A percentile compares a stretch with the other conserved stretches of the same genome.
These are phyloP conservation scores for Frankliniella intonsa DNA, from an alignment of 2,888 invertebrate genomes.

Conservation along the genomic window DNA sequence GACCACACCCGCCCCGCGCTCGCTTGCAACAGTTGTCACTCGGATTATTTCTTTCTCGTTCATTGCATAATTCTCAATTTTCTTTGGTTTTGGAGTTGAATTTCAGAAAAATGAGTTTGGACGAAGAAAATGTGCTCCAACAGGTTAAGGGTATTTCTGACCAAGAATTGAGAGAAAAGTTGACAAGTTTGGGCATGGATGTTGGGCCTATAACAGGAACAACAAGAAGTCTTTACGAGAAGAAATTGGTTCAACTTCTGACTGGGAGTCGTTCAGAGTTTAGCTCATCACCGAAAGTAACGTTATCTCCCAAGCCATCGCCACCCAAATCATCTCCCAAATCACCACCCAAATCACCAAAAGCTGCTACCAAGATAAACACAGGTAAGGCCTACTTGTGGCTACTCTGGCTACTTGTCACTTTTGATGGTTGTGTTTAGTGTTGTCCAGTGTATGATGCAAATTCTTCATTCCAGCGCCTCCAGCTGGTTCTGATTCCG, in stretches of 20 bases:
- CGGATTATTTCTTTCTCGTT: background rate
- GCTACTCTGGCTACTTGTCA: background rate
- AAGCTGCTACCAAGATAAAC: background rate
- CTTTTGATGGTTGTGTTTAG: background rate
- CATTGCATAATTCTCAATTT: background rate
- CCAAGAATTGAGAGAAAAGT: background rate
- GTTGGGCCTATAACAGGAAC: conserved; percentile 19
- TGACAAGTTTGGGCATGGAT: background rate
- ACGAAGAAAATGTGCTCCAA: background rate
- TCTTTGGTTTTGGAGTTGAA: background rate
- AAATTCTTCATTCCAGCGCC: background rate
- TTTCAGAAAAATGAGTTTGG: background rate
- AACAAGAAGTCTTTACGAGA: background rate
- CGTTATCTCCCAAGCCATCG: background rate
- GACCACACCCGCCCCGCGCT: background rate
- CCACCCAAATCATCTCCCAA: background rate
- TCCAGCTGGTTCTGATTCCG: background rate
- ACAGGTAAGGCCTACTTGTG: too few relatives aligned
- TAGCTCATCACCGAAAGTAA: background rate
- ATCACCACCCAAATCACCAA: background rate
- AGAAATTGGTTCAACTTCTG: background rate
- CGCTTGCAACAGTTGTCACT: conserved; percentile 14
- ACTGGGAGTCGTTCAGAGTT: background rate
- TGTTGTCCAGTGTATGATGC: background rate
- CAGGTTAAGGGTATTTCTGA: background rate